phyloP scores from a whole-genome alignment of 1,140 invertebrate species.

The Drosophila biarmipes region DNA sequence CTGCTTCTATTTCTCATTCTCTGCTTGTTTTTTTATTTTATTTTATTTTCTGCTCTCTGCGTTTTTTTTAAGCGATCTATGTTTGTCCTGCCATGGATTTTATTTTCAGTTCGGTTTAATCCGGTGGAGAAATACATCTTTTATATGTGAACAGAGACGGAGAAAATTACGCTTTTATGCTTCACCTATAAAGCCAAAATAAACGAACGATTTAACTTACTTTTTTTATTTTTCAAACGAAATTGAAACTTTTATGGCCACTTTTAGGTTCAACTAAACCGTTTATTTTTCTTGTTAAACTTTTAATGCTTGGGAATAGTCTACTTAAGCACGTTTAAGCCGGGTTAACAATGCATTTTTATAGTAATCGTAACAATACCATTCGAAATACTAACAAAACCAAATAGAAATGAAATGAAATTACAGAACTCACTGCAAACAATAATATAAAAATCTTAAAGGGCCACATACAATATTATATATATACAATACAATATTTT shows the following conservation, averaged over 20 bases:
- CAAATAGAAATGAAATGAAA: neutral
- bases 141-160: slow-evolving; percentile 1
- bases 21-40: neutral
- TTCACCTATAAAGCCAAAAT: slow-evolving; percentile 15
- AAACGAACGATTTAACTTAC: slow-evolving; percentile 20
- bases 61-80: slow-evolving; percentile 22
- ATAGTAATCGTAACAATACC: neutral
- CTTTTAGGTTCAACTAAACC: slow-evolving; percentile 4
- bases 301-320: neutral
- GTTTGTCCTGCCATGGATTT: slow-evolving; percentile 18
- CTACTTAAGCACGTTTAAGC: neutral
- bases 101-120: slow-evolving; percentile 32
- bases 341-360: neutral
- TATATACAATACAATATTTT: no score
- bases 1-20: slow-evolving; percentile 15
- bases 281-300: neutral
- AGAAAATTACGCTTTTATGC: slow-evolving; percentile 25
- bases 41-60: slow-evolving; percentile 3
- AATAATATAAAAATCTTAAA: no score
- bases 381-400: neutral
- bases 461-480: no score
- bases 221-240: slow-evolving; percentile 16
- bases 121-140: slow-evolving; percentile 29
- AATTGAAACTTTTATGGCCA: slow-evolving; percentile 18
- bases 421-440: no score